Conservation (phyloP, 1,140 invertebrate genomes). For the Cryptotermes secundus region DNA sequence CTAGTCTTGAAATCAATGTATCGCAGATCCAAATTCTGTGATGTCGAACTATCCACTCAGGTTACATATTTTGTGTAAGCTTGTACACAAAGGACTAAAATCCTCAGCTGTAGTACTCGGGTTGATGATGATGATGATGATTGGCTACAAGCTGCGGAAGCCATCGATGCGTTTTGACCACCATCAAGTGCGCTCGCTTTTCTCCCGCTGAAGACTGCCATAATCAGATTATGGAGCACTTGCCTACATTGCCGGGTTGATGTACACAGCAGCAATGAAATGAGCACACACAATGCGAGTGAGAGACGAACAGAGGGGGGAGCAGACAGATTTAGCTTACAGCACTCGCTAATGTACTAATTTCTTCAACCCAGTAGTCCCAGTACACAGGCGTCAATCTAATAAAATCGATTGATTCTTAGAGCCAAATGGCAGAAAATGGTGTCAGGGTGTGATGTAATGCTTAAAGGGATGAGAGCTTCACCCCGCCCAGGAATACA, state of each 20-base stretch:
- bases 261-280: not conserved
- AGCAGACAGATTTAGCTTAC: slow-evolving; percentile 2
- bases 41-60: too few relatives aligned
- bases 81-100: too few relatives aligned
- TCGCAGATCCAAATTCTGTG: too few relatives aligned
- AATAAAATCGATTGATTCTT: slow-evolving; percentile 41
- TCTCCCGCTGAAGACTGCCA: not conserved
- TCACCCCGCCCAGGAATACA: not conserved
- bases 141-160: too few relatives aligned
- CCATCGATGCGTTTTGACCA: not conserved
- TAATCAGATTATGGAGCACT: not conserved
- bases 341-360: slow-evolving; percentile 33
- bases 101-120: too few relatives aligned
- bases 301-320: not conserved
- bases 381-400: slow-evolving; percentile 36
- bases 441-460: slow-evolving; percentile 21
- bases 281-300: not conserved
- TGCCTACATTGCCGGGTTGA: not conserved
- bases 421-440: slow-evolving; percentile 41
- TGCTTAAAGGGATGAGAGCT: not conserved
- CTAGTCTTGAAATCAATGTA: too few relatives aligned
- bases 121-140: too few relatives aligned
- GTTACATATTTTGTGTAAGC: too few relatives aligned
- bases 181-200: not conserved
- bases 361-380: slow-evolving; percentile 26